phyloP scores from a whole-genome alignment of 2,888 invertebrate species.

The Herminia tarsipennalis region DNA sequence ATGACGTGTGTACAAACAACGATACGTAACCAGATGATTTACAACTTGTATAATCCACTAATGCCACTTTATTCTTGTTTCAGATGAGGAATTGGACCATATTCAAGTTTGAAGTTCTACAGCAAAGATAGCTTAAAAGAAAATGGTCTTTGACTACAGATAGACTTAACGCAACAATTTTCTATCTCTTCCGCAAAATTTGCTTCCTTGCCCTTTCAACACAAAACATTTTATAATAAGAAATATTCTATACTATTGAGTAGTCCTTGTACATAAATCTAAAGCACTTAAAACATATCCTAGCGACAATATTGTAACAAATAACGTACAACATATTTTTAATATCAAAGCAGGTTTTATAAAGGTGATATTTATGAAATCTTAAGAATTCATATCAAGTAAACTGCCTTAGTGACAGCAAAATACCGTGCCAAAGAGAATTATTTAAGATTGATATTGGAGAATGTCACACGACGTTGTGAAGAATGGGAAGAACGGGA shows the following conservation, averaged over 20 bases:
- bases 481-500: slow-evolving; percentile 71
- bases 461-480: slow-evolving; percentile 77
- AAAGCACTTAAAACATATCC: slow-evolving; percentile 56
- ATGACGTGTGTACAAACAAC: not conserved
- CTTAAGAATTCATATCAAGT: slow-evolving; percentile 52
- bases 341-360: slow-evolving; percentile 40
- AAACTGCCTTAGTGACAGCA: slow-evolving; percentile 49
- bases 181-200: slow-evolving; percentile 50
- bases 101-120: slow-evolving; percentile 47
- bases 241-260: slow-evolving; percentile 33
- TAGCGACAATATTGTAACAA: slow-evolving; percentile 53
- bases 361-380: slow-evolving; percentile 30
- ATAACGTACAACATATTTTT: slow-evolving; percentile 44
- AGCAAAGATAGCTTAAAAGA: slow-evolving; percentile 63
- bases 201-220: slow-evolving; percentile 32
- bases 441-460: slow-evolving; percentile 19
- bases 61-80: slow-evolving; percentile 52
- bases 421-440: slow-evolving; percentile 48
- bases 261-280: slow-evolving; percentile 29
- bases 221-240: slow-evolving; percentile 29
- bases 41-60: slow-evolving; percentile 2
- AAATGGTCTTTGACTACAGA: slow-evolving; percentile 68
- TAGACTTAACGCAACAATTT: slow-evolving; percentile 49
- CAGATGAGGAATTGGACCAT: slow-evolving; percentile 45
- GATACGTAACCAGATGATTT: not conserved